A percentile compares a stretch with the other conserved stretches of the same genome.
These are phyloP conservation scores for Cromileptes altivelis DNA, from an alignment of 2,113 vertebrate genomes.

Conservation along the genomic window DNA sequence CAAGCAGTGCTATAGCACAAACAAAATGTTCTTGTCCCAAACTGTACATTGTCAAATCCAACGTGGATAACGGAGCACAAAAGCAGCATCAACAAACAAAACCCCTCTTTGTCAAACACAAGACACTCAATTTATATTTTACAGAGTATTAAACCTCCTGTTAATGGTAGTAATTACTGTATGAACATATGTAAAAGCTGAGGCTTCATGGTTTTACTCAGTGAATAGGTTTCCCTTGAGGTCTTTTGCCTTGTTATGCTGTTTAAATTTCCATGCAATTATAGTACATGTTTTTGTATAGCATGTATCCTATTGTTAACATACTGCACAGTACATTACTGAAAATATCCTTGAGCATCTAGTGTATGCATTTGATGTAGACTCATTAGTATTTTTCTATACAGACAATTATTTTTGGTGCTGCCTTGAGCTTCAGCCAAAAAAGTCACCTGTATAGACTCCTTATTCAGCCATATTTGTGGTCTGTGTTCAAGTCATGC, in stretches of 20 bases:
- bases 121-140: background rate
- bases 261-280: background rate
- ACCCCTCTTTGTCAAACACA: background rate
- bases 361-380: background rate
- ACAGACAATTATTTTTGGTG: background rate
- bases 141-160: background rate
- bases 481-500: background rate
- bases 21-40: background rate
- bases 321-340: too few species aligned
- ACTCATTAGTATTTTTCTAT: background rate
- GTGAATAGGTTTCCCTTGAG: background rate
- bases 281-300: background rate
- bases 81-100: background rate
- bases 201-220: background rate
- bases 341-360: background rate
- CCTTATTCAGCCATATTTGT: background rate
- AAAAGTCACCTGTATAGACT: background rate
- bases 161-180: background rate
- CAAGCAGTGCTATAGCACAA: background rate
- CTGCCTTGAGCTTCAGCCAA: background rate
- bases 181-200: background rate
- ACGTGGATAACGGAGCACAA: background rate
- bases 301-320: background rate
- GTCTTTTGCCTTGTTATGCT: background rate
- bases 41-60: slow-evolving; percentile 3